These are phyloP conservation scores for Drymodes brunneopygia DNA, from an alignment of 2,113 vertebrate species.

Conservation along the genomic window DNA sequence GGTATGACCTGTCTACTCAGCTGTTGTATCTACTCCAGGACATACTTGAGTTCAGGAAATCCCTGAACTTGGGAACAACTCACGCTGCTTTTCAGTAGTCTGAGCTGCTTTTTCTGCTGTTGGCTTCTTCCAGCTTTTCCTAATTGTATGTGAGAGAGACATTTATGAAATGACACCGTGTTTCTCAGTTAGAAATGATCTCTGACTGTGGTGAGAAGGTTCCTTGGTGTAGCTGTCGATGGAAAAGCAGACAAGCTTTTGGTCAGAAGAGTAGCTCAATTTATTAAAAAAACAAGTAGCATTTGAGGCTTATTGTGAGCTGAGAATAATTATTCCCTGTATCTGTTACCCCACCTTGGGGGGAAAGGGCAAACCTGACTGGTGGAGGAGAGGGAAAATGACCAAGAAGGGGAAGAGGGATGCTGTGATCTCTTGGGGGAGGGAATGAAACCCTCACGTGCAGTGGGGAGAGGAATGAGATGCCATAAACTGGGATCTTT, in stretches of 20 bases:
- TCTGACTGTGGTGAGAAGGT: background rate
- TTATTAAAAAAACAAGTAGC: background rate
- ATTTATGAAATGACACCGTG: background rate
- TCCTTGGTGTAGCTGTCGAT: rapidly evolving
- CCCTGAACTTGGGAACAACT: background rate
- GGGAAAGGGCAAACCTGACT: background rate
- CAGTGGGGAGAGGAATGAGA: background rate
- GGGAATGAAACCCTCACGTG: background rate
- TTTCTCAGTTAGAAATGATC: background rate
- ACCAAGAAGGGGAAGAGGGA: background rate
- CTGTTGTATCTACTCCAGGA: background rate
- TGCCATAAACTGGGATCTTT: background rate
- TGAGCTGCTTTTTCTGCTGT: background rate
- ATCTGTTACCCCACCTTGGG: background rate
- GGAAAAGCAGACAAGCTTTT: background rate
- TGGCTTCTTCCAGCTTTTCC: background rate
- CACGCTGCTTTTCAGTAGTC: rapidly evolving
- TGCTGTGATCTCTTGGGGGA: background rate
- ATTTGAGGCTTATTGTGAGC: background rate
- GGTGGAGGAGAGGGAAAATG: background rate
- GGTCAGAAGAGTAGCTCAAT: background rate
- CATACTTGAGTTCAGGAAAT: background rate
- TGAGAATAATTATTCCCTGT: background rate
- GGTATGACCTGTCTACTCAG: background rate
- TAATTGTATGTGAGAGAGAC: rapidly evolving